Evolutionary conservation across 2,113 vertebrate genomes (phyloP), one percentile per base, ranked within the genome.

Genomic region (Scolopax mira): DNA sequence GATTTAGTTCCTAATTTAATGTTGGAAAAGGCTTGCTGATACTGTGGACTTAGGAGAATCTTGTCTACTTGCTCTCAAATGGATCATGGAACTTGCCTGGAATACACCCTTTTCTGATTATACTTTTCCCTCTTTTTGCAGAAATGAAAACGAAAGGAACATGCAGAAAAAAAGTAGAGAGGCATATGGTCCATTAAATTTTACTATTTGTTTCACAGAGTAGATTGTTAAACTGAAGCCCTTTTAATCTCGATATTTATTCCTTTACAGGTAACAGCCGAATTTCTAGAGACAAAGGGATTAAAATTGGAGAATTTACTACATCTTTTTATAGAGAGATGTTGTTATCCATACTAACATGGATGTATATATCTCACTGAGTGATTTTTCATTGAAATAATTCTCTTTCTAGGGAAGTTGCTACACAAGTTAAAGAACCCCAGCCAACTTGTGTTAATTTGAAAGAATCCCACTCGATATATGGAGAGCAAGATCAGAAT

Each of bases 381-480:
- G 25, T 62, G 33, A 33, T 81, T 72, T 85, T 70, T 75, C 17
- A 46, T 41, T 87, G 67, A 77, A 93, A 72, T 96, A 37, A 55
- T 87, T 94, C 25, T 94, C 8, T 96, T 79, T 77, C 60, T 89
- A 99, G 99, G 95, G 98, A 98, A 85, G 92, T 95, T 90, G 96
- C 95, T 52, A 97, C 97, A 13, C 97, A 97, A 79, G 97, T 96
- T 79, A 93, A 98, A 79, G 98, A 98, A 61, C 97, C 96, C 41
- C 97, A 98, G 21, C 93, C 66, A 52, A 41, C 98, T 89, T 97
- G 97, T 91, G 94, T 96, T 96, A 80, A 91, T 92, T 66, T 91
- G 71, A 92, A 92, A 72, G 89, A 94, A 57, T 71, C 90, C 35
- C 37, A 16, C 37, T 77, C 61, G 23, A 0, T 51, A 11, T 19